Evolutionary conservation across 2,113 vertebrate genomes (phyloP).

Genomic region (Harpagus bidentatus): DNA sequence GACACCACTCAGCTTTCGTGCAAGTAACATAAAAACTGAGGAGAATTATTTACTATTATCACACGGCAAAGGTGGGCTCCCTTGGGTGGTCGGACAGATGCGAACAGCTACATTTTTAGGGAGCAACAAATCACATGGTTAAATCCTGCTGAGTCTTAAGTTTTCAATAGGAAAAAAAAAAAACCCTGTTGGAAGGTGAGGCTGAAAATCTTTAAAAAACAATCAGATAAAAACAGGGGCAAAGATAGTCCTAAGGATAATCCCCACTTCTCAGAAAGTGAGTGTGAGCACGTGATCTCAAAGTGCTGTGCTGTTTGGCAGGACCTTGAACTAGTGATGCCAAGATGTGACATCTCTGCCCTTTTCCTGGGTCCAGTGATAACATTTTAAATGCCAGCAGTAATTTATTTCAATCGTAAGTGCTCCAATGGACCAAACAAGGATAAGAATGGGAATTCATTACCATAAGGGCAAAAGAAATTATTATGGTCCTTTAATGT

Average conservation of each 20-base stretch:
- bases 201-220: neutral
- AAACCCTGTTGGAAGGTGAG: neutral
- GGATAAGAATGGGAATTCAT: neutral
- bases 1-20: neutral
- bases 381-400: neutral
- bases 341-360: conserved; percentile 2
- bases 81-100: neutral
- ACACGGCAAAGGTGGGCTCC: neutral
- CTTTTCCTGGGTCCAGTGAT: neutral
- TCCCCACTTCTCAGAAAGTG: neutral
- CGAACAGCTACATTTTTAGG: neutral
- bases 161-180: neutral
- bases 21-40: neutral
- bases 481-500: neutral
- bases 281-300: neutral
- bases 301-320: neutral
- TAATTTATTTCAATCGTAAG: neutral
- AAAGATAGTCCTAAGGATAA: neutral
- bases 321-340: neutral
- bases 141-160: neutral
- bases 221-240: neutral
- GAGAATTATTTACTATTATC: neutral
- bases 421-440: neutral
- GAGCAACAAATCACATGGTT: neutral
- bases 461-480: neutral